Evolutionary conservation across 2,888 invertebrate genomes (phyloP), one percentile per base, ranked within the genome.

Genomic region (Microdon myrmicae): DNA sequence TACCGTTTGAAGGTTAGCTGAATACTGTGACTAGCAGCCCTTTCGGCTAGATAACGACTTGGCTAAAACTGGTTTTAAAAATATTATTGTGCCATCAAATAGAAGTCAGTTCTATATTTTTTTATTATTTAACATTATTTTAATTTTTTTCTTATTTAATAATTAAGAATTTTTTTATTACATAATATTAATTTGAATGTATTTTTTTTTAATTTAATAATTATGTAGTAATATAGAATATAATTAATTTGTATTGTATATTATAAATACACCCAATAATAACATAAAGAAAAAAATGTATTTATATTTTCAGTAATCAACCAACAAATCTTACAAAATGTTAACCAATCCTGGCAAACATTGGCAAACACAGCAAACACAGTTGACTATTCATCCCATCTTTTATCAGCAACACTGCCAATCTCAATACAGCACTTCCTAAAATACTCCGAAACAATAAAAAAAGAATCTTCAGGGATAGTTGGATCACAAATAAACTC

Each of bases 371-470:
- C 79, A 48, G 79, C 80, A 69, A 80, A 80, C 67, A 79, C 79
- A 22, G 79, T 80, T 56, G 80, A 80, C 60, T 80, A 80, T 66
- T 80, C 80, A 71, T 80, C 80, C 26, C 80, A 80, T 74, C 74
- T 80, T 72, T 72, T 80, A 67, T 79, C 80, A 67, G 80, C 80
- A 71, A 79, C 80, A 73, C 75, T 80, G 75, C 80, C 80, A 75
- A 79, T 80, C 68, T 80, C 80, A 56, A 77, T 80, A 72, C 80
- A 80, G 70, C 80, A 80, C 74, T 80, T 80, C 74, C 77, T 80
- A 48, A 80, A 80, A 74, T 80, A 80, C 71, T 80, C 79, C 67
- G 80, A 80, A 74, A 79, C 80, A 70, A 80, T 80, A 69, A 80
- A 80, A 71, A 80, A 80, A 72, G 80, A 80, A 74, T 77, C 79